Percentiles rank a stretch among this genome's conserved stretches.
Evolutionary conservation across 2,797 vertebrate genomes (phyloP).

Genomic region (Serranus cabrilla): DNA sequence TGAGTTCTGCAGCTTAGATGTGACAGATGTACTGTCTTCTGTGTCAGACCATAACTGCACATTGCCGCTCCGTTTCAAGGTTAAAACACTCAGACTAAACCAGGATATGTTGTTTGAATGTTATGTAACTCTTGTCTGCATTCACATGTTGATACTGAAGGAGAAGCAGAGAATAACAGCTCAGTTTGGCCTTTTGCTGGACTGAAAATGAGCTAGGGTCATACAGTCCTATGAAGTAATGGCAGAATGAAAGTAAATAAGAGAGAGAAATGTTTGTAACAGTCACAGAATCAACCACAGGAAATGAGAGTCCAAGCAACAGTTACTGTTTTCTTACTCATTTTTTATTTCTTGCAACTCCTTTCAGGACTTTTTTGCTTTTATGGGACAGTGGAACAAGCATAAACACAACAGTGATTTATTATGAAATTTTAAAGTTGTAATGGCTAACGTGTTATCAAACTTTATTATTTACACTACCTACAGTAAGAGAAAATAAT

Average conservation of each 20-base stretch:
- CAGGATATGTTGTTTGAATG: constrained; percentile 36
- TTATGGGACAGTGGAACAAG: no score
- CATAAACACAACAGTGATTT: no score
- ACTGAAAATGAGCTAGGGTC: not conserved
- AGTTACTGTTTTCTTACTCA: no score
- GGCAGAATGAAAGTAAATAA: not conserved
- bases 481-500: no score
- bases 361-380: no score
- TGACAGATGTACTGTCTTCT: constrained; percentile 35
- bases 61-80: constrained; percentile 68
- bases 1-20: constrained; percentile 21
- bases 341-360: no score
- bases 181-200: not conserved
- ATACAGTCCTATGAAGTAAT: not conserved
- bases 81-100: constrained; percentile 69
- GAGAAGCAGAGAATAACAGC: not conserved
- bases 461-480: no score
- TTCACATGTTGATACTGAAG: constrained; percentile 54
- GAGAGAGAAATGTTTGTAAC: no score
- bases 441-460: no score
- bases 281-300: no score
- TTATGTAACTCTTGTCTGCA: constrained; percentile 35
- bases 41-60: constrained; percentile 44
- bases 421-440: no score
- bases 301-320: no score